Evolutionary conservation across 2,797 vertebrate species (phyloP).

Genomic region (Girardinus metallicus): DNA sequence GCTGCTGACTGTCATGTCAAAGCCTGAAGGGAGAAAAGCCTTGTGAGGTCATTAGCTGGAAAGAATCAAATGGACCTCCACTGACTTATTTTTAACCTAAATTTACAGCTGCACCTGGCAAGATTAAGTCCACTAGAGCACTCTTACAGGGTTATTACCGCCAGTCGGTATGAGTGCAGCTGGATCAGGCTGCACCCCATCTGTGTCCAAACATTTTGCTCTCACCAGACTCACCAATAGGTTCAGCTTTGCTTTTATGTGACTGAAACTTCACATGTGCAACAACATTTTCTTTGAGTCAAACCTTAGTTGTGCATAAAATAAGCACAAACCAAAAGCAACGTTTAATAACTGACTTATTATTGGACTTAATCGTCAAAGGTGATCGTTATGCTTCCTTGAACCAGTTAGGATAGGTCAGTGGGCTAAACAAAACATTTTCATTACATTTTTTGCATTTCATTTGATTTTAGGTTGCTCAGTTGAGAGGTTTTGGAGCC

Average conservation of each 20-base stretch:
- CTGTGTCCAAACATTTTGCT: background rate
- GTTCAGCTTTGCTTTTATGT: background rate
- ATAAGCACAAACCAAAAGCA: background rate
- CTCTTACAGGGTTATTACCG: constrained; percentile 16
- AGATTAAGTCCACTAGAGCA: constrained; percentile 7
- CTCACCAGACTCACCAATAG: background rate
- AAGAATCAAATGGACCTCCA: constrained; percentile 11
- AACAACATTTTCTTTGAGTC: background rate
- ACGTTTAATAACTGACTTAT: background rate
- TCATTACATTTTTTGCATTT: no score
- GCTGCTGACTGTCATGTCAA: constrained; percentile 29
- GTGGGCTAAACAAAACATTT: no score
- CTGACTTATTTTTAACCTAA: constrained; percentile 31
- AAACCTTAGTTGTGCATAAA: background rate
- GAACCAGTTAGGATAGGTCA: no score
- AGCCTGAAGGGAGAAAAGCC: constrained; percentile 26
- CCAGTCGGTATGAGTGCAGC: constrained; percentile 4
- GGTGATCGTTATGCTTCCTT: no score
- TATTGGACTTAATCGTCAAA: background rate
- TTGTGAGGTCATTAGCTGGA: constrained; percentile 9
- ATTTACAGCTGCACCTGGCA: constrained; percentile 26
- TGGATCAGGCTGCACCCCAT: background rate
- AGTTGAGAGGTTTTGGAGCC: no score
- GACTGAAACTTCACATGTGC: background rate
- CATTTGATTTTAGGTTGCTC: no score